Evolutionary conservation across 2,888 invertebrate species (phyloP).

Genomic region (Lottia scabra): DNA sequence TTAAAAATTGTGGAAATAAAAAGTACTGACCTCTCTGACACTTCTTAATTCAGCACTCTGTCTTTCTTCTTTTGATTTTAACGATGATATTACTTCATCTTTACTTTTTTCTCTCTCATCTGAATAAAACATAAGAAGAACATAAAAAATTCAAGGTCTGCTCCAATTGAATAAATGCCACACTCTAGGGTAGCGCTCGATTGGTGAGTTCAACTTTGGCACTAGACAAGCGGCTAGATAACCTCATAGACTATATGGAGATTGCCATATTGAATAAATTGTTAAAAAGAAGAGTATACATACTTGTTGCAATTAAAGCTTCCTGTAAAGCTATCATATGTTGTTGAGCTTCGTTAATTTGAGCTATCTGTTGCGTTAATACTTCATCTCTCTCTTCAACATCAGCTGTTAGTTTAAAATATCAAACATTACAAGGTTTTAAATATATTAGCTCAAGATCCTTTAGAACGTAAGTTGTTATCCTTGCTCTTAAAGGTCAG

Average conservation of each 20-base stretch:
- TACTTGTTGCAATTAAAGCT: constrained; percentile 30
- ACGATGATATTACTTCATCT: constrained; percentile 59
- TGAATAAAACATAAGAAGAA: no score
- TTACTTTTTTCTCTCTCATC: constrained; percentile 58
- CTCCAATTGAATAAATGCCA: no score
- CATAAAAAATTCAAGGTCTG: no score
- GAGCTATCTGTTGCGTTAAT: constrained; percentile 32
- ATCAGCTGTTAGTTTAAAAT: constrained; percentile 9
- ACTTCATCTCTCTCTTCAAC: constrained; percentile 36
- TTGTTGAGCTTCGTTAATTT: constrained; percentile 42
- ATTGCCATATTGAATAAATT: no score
- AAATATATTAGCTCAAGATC: no score
- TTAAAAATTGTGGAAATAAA: no score
- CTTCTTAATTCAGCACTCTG: constrained; percentile 56
- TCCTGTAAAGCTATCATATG: constrained; percentile 31
- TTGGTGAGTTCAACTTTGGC: no score
- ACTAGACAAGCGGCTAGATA: no score
- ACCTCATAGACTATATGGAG: no score
- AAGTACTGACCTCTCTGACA: constrained; percentile 49
- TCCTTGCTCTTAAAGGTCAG: no score
- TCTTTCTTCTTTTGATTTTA: constrained; percentile 61
- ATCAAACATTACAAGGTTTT: not conserved
- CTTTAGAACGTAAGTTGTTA: no score
- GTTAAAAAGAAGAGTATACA: constrained; percentile 8
- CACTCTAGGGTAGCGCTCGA: no score